Conservation (phyloP, 2,797 vertebrate species). For the Enteromius afrohamiltoni region DNA sequence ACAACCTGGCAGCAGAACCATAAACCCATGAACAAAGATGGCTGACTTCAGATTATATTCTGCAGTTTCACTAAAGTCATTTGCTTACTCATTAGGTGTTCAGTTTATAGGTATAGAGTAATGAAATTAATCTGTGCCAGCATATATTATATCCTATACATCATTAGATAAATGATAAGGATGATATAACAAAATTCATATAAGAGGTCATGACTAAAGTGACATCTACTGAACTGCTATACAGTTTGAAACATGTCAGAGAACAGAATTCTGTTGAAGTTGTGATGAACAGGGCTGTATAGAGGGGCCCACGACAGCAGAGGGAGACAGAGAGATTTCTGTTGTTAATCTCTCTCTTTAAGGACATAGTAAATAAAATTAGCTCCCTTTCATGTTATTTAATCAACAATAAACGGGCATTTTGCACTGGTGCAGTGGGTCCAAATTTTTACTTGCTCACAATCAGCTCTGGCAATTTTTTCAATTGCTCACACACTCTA, state of each 20-base stretch:
- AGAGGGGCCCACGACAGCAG: conserved; percentile 50
- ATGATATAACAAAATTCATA: neutral
- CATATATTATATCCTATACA: neutral
- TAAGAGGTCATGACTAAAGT: neutral
- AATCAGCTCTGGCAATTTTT: neutral
- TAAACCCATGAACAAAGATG: neutral
- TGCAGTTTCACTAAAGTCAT: neutral
- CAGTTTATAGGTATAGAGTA: neutral
- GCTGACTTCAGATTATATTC: neutral
- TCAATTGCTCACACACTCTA: neutral
- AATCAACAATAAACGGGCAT: neutral
- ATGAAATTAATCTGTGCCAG: neutral
- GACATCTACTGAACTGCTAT: neutral
- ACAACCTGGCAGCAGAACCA: neutral
- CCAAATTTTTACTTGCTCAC: neutral
- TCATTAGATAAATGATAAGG: neutral
- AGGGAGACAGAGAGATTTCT: conserved; percentile 57
- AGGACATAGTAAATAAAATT: conserved; percentile 12
- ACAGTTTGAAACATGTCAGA: neutral
- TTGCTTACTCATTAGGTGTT: neutral
- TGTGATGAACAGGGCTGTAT: conserved; percentile 9
- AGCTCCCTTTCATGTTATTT: neutral
- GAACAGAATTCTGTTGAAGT: neutral
- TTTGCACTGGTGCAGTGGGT: neutral
- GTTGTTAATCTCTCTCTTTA: conserved; percentile 10